Base-by-base conservation (phyloP, 1,140 invertebrate genomes). In the Limonius californicus region DNA sequence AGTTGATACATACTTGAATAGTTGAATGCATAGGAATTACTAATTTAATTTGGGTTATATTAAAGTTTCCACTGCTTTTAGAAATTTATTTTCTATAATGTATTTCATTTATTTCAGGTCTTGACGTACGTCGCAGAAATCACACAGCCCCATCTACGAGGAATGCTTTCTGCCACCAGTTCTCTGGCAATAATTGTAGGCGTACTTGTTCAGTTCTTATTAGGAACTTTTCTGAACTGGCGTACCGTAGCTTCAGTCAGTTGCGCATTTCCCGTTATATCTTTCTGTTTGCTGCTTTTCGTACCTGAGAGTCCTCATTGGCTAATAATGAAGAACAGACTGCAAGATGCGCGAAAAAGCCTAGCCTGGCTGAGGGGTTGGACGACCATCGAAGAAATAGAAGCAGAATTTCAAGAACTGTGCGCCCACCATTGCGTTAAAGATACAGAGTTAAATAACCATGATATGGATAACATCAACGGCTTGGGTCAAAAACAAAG, bases 91-190 rank as follows among this genome's bases (percentile, higher is more conserved):
- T n/a, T n/a, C n/a, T n/a, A n/a, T n/a, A n/a, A n/a, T 59, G n/a
- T n/a, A n/a, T n/a, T n/a, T n/a, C n/a, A n/a, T n/a, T n/a, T n/a
- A n/a, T 71, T 76, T 16, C 68, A 87, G 85, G 84, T 86, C 47
- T 75, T 91, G 66, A 90, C 88, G 0, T 91, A 91, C 71, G 88
- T 90, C 7, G 87, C 88, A 0, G 89, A 91, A 73, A 84, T 91
- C 6, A 88, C 88, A 0, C 84, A 89, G 69, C 89, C 89, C 0
- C 84, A 88, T 70, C 76, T 90, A 9, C 80, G 89, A 20, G 89
- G 89, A 6, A 82, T 87, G 63, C 74, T 91, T 8, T 82, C 87
- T 0, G 87, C 89, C 0, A 85, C 87, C 7, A 85, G 87, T 16
- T 84, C 86, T 0, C 84, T 87, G 75, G 82, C 84, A 60, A 83